Percentiles rank a stretch among this genome's conserved stretches.
Conservation (phyloP, 1,140 invertebrate genomes). For the Lepidurus arcticus region DNA sequence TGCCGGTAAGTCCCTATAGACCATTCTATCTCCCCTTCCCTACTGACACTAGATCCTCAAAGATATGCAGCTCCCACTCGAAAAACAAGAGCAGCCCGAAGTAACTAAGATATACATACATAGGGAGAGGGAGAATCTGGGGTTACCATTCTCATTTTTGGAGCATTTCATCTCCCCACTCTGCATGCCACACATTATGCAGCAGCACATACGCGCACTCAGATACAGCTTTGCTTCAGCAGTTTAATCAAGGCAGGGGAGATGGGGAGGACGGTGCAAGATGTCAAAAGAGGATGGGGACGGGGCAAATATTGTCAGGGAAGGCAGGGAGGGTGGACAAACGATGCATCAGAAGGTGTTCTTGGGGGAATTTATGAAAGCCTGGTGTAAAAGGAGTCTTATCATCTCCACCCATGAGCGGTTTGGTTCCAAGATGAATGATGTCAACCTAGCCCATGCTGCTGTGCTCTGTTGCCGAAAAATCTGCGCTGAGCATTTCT, state of each 20-base stretch:
- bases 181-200: background rate
- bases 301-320: background rate
- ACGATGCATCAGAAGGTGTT: background rate
- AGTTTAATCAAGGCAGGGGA: conserved; percentile 12
- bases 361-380: conserved; percentile 2
- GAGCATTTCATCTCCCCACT: background rate
- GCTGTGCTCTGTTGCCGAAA: conserved; percentile 3
- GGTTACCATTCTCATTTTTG: background rate
- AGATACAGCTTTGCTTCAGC: background rate
- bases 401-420: conserved; percentile 18
- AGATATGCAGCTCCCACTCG: too few relatives aligned
- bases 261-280: background rate
- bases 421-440: conserved; percentile 15
- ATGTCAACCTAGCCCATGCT: background rate
- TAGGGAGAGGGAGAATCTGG: too few relatives aligned
- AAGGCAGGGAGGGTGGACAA: background rate
- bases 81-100: too few relatives aligned
- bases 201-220: conserved; percentile 4
- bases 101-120: too few relatives aligned
- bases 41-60: background rate
- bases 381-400: conserved; percentile 15
- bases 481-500: background rate
- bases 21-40: background rate
- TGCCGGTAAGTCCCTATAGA: background rate
- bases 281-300: background rate